Evolutionary conservation across 2,113 vertebrate genomes (phyloP).

Genomic region (Galemys pyrenaicus): DNA sequence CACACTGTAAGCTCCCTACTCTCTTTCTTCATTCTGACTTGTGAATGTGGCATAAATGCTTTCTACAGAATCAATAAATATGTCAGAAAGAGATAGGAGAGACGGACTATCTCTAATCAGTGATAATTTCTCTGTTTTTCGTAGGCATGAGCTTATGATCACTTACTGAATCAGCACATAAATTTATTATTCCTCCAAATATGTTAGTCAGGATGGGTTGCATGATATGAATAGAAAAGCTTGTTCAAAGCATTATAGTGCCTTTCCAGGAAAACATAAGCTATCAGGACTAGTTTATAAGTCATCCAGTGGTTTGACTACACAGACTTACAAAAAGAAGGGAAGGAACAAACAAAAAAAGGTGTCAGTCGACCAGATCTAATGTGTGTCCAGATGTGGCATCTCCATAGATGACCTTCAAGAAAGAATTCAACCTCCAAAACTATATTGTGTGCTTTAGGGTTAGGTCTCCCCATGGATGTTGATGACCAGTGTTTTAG

Average conservation of each 20-base stretch:
- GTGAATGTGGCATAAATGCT: not conserved
- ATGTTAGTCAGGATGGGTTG: constrained; percentile 12
- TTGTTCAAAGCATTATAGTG: not conserved
- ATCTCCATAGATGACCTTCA: not conserved
- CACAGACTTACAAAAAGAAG: not conserved
- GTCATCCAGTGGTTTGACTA: not conserved
- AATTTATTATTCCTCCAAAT: not conserved
- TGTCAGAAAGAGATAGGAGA: not conserved
- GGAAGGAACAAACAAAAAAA: not conserved
- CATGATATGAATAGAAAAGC: not conserved
- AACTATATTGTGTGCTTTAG: not conserved
- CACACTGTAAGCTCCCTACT: not conserved
- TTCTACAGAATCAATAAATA: not conserved
- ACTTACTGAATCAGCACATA: not conserved
- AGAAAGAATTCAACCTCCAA: not conserved
- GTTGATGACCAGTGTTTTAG: not conserved
- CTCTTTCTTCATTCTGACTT: not conserved
- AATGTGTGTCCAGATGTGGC: not conserved
- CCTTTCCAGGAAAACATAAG: not conserved
- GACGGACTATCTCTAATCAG: not conserved
- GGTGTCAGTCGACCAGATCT: not conserved
- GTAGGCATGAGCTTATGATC: not conserved
- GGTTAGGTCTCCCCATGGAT: not conserved
- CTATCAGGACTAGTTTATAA: not conserved
- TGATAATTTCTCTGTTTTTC: not conserved